A percentile compares a stretch with the other conserved stretches of the same genome.
phyloP scores from a whole-genome alignment of 2,797 vertebrate genomes.

The Halcyon chelicuti region DNA sequence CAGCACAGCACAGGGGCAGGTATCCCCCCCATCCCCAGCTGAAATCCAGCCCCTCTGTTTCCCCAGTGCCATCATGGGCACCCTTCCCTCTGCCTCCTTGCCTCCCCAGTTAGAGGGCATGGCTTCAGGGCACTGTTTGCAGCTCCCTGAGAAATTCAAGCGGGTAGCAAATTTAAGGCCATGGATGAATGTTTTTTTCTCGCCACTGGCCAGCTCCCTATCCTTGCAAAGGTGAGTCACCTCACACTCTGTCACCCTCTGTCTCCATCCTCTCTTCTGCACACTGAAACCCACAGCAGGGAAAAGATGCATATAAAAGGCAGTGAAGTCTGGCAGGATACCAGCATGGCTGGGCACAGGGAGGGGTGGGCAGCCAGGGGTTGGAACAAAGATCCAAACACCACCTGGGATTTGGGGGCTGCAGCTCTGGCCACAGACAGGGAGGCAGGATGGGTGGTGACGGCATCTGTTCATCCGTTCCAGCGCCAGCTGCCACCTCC shows the following conservation, averaged over 20 bases:
- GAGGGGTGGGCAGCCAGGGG: background rate
- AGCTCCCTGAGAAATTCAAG: background rate
- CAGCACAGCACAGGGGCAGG: background rate
- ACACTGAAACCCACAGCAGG: accelerated
- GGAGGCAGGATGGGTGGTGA: background rate
- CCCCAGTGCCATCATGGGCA: background rate
- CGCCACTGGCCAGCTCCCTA: accelerated
- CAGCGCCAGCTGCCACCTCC: background rate
- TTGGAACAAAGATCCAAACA: background rate
- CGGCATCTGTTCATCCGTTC: background rate
- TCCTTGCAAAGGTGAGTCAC: background rate
- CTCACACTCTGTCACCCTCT: background rate
- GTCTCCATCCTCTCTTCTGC: background rate
- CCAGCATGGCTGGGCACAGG: accelerated
- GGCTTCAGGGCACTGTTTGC: background rate
- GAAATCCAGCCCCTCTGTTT: background rate
- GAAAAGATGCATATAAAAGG: background rate
- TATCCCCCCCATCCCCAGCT: background rate
- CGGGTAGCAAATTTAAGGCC: background rate
- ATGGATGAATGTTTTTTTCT: background rate
- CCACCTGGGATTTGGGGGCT: background rate
- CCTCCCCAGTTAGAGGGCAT: accelerated
- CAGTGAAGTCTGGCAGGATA: accelerated
- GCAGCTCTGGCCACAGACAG: background rate
- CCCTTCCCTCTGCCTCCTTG: background rate